Conservation (phyloP, 2,888 invertebrate species). For the Gerris lacustris region DNA sequence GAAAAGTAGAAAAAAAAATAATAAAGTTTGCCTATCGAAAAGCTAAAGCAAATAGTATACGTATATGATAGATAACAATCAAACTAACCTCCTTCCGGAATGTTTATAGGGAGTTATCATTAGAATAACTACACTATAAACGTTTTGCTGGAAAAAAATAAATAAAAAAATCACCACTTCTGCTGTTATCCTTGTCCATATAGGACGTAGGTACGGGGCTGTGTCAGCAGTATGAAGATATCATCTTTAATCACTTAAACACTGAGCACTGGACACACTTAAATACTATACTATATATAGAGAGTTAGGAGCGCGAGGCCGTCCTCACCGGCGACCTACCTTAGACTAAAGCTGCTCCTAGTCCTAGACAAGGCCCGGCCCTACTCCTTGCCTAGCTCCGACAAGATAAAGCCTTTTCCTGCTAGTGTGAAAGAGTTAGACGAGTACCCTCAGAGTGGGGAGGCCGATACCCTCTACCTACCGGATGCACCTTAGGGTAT, state of each 20-base stretch:
- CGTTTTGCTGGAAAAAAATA: not conserved
- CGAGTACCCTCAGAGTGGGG: not conserved
- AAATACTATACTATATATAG: not conserved
- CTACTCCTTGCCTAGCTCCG: slow-evolving; percentile 1
- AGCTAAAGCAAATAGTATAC: too few relatives aligned
- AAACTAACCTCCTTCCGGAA: too few relatives aligned
- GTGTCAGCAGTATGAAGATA: not conserved
- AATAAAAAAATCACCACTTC: not conserved
- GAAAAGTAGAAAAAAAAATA: too few relatives aligned
- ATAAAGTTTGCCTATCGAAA: too few relatives aligned
- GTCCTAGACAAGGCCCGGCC: slow-evolving; percentile 3
- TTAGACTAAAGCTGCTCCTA: not conserved
- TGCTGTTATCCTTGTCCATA: not conserved
- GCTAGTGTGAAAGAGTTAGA: slow-evolving; percentile 1
- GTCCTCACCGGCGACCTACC: not conserved
- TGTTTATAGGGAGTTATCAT: too few relatives aligned
- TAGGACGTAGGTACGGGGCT: not conserved
- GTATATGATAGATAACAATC: too few relatives aligned
- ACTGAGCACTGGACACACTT: not conserved
- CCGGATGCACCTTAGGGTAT: slow-evolving; percentile 3
- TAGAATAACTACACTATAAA: too few relatives aligned
- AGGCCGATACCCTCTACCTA: slow-evolving; percentile 5
- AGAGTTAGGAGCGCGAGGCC: not conserved
- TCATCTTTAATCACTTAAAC: not conserved
- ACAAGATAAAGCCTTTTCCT: not conserved